Conservation (phyloP, 2,797 vertebrate species). For the Pseudopleuronectes americanus region DNA sequence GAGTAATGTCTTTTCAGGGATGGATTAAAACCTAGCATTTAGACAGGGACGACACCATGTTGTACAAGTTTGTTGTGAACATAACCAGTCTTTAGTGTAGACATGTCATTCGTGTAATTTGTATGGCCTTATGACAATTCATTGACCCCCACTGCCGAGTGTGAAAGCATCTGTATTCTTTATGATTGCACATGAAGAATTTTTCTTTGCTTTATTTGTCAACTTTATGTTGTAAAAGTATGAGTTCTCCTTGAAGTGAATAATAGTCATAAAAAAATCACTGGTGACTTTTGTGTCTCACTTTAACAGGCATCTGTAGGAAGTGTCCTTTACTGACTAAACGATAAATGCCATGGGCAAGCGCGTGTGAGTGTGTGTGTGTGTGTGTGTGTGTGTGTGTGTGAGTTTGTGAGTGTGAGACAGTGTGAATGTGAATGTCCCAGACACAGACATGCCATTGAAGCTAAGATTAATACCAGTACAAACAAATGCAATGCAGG, state of each 20-base stretch:
- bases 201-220: background rate
- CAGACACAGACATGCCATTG: conserved; percentile 26
- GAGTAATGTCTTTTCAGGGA: background rate
- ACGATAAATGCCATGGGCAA: conserved; percentile 15
- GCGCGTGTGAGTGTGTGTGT: conserved; percentile 2
- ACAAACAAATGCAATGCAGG: conserved; percentile 34
- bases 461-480: conserved; percentile 46
- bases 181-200: background rate
- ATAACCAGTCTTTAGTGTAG: background rate
- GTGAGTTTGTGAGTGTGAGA: background rate
- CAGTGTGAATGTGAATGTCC: conserved; percentile 9
- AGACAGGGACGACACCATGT: background rate
- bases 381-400: conserved; percentile 4
- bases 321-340: conserved; percentile 19
- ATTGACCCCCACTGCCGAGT: background rate
- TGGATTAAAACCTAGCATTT: background rate
- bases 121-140: background rate
- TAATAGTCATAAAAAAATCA: conserved; percentile 7
- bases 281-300: conserved; percentile 16
- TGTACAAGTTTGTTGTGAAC: background rate
- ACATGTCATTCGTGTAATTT: background rate
- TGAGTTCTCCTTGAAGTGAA: conserved; percentile 9
- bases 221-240: background rate
- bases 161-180: conserved; percentile 1
- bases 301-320: conserved; percentile 17